Percentiles rank a stretch among this genome's conserved stretches.
These are phyloP conservation scores for Fukomys damarensis DNA, from an alignment of 2,113 vertebrate species.

Conservation along the genomic window DNA sequence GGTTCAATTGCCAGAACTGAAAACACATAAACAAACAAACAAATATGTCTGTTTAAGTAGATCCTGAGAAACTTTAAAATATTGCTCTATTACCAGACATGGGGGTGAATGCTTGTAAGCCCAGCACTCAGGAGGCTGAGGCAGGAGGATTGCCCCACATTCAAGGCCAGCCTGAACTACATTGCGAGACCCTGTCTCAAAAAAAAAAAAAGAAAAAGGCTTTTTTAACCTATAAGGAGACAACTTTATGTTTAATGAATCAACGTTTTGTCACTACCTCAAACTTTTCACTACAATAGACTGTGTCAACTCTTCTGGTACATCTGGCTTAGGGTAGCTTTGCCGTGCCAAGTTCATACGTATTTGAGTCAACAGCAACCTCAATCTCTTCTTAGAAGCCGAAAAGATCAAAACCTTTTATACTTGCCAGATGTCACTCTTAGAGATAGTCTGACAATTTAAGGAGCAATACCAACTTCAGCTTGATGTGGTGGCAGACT, in stretches of 20 bases:
- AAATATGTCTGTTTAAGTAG: not conserved
- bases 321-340: not conserved
- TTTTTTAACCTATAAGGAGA: constrained; percentile 18
- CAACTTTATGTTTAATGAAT: not conserved
- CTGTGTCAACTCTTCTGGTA: not conserved
- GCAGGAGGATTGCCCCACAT: not conserved
- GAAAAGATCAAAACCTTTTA: not conserved
- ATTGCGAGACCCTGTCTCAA: not conserved
- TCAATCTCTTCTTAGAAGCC: not conserved
- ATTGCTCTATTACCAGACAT: not conserved
- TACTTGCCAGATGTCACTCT: not conserved
- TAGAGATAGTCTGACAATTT: not conserved
- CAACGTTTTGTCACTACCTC: not conserved
- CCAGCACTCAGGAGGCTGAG: not conserved
- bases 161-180: not conserved
- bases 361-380: not conserved
- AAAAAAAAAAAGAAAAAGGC: not conserved
- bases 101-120: not conserved
- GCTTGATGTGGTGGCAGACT: not conserved
- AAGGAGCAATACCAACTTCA: not conserved
- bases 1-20: not conserved
- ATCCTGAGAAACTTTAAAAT: not conserved
- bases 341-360: not conserved
- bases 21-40: not conserved
- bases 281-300: not conserved